Evolutionary conservation across 1,140 invertebrate species (phyloP).

Genomic region (Odontomachus brunneus): DNA sequence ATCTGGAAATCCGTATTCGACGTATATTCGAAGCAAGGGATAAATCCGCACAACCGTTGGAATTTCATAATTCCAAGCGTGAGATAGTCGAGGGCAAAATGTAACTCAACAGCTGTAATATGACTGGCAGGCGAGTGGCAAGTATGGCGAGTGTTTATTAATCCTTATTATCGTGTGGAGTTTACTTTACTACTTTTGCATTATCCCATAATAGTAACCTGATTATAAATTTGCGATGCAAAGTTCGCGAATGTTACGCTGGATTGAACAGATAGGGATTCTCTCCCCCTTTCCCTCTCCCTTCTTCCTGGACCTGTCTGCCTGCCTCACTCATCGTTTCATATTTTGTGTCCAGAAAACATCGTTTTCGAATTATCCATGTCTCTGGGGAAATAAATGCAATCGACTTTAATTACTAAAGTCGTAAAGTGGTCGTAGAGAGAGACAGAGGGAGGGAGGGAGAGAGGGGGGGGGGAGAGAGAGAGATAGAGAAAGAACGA

Average conservation of each 20-base stretch:
- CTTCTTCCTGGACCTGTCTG: too few species aligned
- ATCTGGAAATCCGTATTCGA: slow-evolving; percentile 37
- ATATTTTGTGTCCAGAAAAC: background rate
- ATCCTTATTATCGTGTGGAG: background rate
- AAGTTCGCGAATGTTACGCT: slow-evolving; percentile 7
- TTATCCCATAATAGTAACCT: background rate
- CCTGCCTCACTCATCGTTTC: background rate
- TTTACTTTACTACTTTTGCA: background rate
- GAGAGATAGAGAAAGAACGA: background rate
- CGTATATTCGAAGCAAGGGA: background rate
- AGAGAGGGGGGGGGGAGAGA: too few species aligned
- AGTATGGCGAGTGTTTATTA: background rate
- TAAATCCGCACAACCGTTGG: background rate
- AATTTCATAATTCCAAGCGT: slow-evolving; percentile 3
- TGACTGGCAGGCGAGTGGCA: background rate
- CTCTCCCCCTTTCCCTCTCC: too few species aligned
- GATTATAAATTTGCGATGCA: background rate
- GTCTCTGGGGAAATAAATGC: slow-evolving; percentile 3
- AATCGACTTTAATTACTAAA: slow-evolving; percentile 42
- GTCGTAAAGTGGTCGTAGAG: slow-evolving; percentile 8
- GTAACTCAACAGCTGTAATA: background rate
- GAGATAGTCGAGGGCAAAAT: slow-evolving; percentile 23
- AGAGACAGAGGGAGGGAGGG: background rate
- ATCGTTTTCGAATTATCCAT: slow-evolving; percentile 8
- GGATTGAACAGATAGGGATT: background rate